A percentile compares a stretch with the other conserved stretches of the same genome.
These are phyloP conservation scores for Poecilia wingei DNA, from an alignment of 2,797 vertebrate species.

Conservation along the genomic window DNA sequence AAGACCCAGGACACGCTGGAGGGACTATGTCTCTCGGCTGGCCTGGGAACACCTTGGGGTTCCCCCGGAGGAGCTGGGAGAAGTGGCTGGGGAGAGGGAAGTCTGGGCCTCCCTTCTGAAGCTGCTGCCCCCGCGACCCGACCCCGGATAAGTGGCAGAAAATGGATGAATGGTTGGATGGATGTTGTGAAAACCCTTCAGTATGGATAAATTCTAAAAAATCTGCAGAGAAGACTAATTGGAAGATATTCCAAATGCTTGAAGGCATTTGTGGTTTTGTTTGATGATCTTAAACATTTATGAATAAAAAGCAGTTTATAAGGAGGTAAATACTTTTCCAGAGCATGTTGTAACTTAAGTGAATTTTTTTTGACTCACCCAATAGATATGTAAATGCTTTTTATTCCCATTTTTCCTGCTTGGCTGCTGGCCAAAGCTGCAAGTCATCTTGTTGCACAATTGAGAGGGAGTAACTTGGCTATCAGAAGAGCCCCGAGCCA, in stretches of 20 bases:
- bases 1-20: no score
- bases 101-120: no score
- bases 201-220: not conserved
- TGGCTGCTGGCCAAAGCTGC: slow-evolving; percentile 38
- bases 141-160: no score
- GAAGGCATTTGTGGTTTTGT: not conserved
- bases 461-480: slow-evolving; percentile 42
- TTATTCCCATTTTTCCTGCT: slow-evolving; percentile 45
- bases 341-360: not conserved
- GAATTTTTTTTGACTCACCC: not conserved
- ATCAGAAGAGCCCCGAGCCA: slow-evolving; percentile 50
- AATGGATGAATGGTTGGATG: no score
- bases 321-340: not conserved
- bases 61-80: no score
- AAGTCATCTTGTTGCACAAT: slow-evolving; percentile 62
- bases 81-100: no score
- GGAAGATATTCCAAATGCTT: not conserved
- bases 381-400: slow-evolving; percentile 1
- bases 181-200: not conserved
- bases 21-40: no score
- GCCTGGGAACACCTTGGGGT: no score
- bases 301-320: not conserved
- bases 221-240: not conserved
- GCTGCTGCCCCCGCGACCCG: no score
- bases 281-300: not conserved